phyloP scores from a whole-genome alignment of 1,140 invertebrate species.

The Parasteatoda tepidariorum region DNA sequence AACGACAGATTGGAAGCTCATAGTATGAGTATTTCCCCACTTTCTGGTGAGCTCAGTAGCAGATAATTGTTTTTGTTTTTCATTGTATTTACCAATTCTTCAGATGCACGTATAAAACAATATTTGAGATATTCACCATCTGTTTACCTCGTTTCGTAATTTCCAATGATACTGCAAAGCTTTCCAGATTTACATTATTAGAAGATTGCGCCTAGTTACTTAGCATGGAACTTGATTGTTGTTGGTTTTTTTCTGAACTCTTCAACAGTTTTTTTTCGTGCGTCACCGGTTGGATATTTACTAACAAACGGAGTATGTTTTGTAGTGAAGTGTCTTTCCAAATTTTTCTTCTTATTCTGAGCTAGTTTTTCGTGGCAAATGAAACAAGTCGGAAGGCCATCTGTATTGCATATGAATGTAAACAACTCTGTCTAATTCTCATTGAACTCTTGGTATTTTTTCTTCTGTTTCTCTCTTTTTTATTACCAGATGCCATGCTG shows the following conservation, averaged over 20 bases:
- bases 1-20: no score
- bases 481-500: no score
- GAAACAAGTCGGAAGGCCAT: slow-evolving; percentile 35
- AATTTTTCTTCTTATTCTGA: slow-evolving; percentile 26
- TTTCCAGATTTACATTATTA: neutral
- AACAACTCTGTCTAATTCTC: neutral
- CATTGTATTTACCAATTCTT: neutral
- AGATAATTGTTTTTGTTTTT: neutral
- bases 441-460: neutral
- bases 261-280: slow-evolving; percentile 2
- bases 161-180: neutral
- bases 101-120: slow-evolving; percentile 20
- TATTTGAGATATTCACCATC: slow-evolving; percentile 6
- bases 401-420: slow-evolving; percentile 7
- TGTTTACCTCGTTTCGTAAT: slow-evolving; percentile 9
- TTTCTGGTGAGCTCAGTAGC: no score
- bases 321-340: slow-evolving; percentile 33
- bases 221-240: slow-evolving; percentile 4
- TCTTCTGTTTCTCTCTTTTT: neutral
- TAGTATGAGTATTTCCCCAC: no score
- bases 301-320: neutral
- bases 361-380: slow-evolving; percentile 33
- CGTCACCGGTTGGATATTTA: neutral
- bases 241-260: neutral
- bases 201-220: slow-evolving; percentile 21